Evolutionary conservation across 2,113 vertebrate genomes (phyloP).

Genomic region (Podarcis raffonei): DNA sequence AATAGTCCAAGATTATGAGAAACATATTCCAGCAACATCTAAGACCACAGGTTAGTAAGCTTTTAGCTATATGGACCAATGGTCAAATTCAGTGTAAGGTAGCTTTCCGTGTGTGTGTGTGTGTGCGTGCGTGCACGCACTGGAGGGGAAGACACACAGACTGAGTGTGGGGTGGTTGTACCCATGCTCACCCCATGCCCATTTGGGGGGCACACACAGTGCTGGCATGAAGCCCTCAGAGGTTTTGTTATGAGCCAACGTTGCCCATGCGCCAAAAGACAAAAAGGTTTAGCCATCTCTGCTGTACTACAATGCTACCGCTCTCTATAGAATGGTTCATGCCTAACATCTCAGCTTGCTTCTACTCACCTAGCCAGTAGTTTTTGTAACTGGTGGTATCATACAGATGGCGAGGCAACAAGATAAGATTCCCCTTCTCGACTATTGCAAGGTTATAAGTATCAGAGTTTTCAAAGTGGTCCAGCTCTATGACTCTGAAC

Average conservation of each 20-base stretch:
- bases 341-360: background rate
- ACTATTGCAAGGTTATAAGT: constrained; percentile 70
- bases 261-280: too few species aligned
- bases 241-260: background rate
- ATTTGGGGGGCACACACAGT: background rate
- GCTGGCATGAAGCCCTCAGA: background rate
- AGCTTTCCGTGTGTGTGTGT: too few species aligned
- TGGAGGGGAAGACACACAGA: background rate
- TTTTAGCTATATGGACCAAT: too few species aligned
- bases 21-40: too few species aligned
- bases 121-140: too few species aligned
- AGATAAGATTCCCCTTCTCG: constrained; percentile 76
- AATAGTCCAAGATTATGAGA: too few species aligned
- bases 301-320: background rate
- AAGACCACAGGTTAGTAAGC: too few species aligned
- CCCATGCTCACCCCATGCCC: too few species aligned
- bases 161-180: too few species aligned
- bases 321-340: background rate
- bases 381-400: constrained; percentile 84
- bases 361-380: constrained; percentile 86
- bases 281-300: background rate
- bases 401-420: constrained; percentile 84
- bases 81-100: too few species aligned
- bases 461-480: constrained; percentile 79
- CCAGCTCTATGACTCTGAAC: constrained; percentile 84